Conservation (phyloP, 1,140 invertebrate species). For the Hypsibius dujardini region DNA sequence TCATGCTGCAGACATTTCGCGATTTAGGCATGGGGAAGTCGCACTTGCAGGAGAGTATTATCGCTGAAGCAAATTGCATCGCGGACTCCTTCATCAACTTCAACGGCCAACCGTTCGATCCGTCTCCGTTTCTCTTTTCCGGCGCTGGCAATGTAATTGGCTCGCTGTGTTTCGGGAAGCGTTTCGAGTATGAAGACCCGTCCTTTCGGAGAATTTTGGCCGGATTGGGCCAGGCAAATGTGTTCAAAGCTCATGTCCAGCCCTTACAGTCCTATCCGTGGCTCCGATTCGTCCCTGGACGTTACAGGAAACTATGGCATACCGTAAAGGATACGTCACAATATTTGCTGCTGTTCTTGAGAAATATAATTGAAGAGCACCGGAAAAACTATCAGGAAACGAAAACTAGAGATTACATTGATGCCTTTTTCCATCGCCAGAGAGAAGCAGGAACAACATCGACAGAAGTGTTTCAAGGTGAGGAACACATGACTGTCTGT, state of each 20-base stretch:
- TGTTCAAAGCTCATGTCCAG: neutral
- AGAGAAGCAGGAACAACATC: constrained; percentile 28
- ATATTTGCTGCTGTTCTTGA: neutral
- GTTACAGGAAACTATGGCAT: neutral
- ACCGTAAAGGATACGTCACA: neutral
- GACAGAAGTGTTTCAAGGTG: constrained; percentile 24
- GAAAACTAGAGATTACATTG: constrained; percentile 60
- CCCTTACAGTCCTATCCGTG: neutral
- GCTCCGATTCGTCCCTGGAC: neutral
- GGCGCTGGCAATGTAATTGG: neutral
- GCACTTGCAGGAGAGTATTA: neutral
- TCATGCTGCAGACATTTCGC: neutral
- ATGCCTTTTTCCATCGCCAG: constrained; percentile 59
- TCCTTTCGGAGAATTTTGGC: neutral
- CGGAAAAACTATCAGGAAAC: constrained; percentile 44
- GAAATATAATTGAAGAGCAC: constrained; percentile 45
- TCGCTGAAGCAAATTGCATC: neutral
- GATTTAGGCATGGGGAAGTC: constrained; percentile 1
- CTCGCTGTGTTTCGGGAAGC: neutral
- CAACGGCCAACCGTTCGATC: neutral
- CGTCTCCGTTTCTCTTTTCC: neutral
- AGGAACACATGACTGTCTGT: constrained; percentile 21
- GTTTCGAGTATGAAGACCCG: neutral
- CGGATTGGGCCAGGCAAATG: neutral
- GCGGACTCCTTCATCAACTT: neutral